Evolutionary conservation across 1,140 invertebrate genomes (phyloP).

Genomic region (Drosophila leontia): DNA sequence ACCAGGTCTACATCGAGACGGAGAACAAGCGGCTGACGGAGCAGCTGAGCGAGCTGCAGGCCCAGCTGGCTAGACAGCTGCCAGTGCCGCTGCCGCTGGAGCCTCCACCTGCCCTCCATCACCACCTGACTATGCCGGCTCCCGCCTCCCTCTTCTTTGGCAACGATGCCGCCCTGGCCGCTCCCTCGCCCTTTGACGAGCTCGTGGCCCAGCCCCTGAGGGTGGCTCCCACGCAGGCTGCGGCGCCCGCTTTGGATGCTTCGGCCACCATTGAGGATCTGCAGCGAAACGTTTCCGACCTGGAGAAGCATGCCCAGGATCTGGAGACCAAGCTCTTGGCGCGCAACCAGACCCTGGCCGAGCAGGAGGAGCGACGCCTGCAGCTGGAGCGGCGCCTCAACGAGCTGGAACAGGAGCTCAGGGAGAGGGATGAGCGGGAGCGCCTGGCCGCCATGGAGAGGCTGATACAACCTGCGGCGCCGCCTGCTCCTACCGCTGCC

Average conservation of each 20-base stretch:
- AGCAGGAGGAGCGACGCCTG: constrained; percentile 55
- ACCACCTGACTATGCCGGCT: background rate
- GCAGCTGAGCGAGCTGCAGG: constrained; percentile 74
- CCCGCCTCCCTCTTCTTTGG: constrained; percentile 73
- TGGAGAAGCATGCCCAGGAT: constrained; percentile 81
- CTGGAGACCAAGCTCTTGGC: constrained; percentile 63
- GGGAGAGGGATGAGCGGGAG: constrained; percentile 51
- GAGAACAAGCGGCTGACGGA: constrained; percentile 81
- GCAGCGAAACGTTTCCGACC: constrained; percentile 79
- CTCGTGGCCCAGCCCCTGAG: constrained; percentile 57
- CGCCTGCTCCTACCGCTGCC: background rate
- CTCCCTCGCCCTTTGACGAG: constrained; percentile 76
- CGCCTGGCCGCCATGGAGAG: constrained; percentile 49
- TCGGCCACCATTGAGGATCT: constrained; percentile 79
- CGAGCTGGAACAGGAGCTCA: constrained; percentile 36
- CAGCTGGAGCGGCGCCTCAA: constrained; percentile 54
- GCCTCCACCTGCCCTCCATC: too few relatives aligned
- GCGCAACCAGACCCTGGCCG: constrained; percentile 44
- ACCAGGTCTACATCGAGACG: constrained; percentile 81
- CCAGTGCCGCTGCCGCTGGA: too few relatives aligned
- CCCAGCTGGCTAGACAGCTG: constrained; percentile 53
- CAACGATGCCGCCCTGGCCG: constrained; percentile 40
- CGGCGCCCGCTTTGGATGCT: constrained; percentile 1
- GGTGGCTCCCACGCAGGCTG: background rate
- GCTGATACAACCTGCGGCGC: constrained; percentile 40